A percentile compares a stretch with the other conserved stretches of the same genome.
These are phyloP conservation scores for Habrosyne pyritoides DNA, from an alignment of 2,888 invertebrate species.

Conservation along the genomic window DNA sequence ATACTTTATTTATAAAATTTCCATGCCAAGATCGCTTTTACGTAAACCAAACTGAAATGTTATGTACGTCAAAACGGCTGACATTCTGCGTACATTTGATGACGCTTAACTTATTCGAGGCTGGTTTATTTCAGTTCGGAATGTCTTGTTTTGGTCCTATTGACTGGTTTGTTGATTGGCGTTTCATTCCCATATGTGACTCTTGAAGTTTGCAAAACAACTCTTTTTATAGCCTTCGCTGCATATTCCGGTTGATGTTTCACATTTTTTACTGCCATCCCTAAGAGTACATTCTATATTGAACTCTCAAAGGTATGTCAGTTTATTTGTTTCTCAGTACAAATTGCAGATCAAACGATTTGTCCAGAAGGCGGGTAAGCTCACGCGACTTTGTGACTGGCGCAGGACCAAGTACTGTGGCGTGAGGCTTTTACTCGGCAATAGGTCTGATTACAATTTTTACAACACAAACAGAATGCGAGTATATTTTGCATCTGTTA, in stretches of 20 bases:
- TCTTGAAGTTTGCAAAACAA: neutral
- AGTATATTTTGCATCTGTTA: neutral
- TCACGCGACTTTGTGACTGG: neutral
- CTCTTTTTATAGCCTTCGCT: constrained; percentile 1
- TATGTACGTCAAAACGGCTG: constrained; percentile 26
- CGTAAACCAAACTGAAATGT: constrained; percentile 25
- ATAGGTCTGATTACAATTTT: neutral
- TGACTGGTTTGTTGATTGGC: neutral
- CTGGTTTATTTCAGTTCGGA: constrained; percentile 7
- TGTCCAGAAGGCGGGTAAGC: neutral
- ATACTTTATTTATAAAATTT: constrained; percentile 37
- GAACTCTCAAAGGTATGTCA: neutral
- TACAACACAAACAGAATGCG: neutral
- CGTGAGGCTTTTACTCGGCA: neutral
- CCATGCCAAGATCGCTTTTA: constrained; percentile 37
- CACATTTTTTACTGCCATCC: neutral
- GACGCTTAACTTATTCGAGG: constrained; percentile 2
- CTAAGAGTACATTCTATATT: neutral
- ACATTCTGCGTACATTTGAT: constrained; percentile 11
- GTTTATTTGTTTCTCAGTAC: neutral
- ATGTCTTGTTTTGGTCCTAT: constrained; percentile 10
- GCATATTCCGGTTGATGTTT: neutral
- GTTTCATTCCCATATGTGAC: constrained; percentile 15
- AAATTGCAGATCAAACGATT: neutral
- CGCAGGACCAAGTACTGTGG: neutral